These are phyloP conservation scores for Mergus octosetaceus DNA, from an alignment of 2,797 vertebrate species.

Conservation along the genomic window DNA sequence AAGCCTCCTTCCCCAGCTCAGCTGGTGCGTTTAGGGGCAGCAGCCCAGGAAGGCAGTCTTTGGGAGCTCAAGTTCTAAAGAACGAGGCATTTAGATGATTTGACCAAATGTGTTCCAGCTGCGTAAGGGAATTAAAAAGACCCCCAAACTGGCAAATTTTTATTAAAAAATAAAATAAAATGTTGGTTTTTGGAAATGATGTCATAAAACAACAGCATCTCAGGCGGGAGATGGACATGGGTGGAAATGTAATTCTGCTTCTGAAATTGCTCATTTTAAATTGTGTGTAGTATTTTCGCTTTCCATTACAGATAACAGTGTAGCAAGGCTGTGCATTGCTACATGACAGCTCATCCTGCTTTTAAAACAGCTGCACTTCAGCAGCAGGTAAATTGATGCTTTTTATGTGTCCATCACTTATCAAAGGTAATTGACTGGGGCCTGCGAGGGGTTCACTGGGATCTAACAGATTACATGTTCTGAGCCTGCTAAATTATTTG, in stretches of 20 bases:
- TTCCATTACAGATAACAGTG: not conserved
- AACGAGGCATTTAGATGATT: not conserved
- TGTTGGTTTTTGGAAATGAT: not conserved
- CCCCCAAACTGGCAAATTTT: not conserved
- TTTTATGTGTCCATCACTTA: constrained; percentile 36
- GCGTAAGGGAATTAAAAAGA: not conserved
- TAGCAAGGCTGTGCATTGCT: not conserved
- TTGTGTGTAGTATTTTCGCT: not conserved
- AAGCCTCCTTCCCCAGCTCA: not conserved
- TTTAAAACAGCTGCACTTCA: constrained; percentile 34
- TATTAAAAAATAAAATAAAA: not conserved
- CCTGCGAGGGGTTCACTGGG: not conserved
- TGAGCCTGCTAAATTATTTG: not conserved
- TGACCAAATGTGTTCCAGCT: not conserved
- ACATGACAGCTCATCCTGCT: constrained; percentile 33
- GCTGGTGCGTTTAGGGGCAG: not conserved
- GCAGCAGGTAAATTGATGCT: constrained; percentile 24
- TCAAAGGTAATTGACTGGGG: constrained; percentile 13
- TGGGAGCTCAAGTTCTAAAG: not conserved
- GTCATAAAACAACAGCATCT: not conserved
- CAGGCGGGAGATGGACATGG: not conserved
- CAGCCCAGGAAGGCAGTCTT: too few species aligned
- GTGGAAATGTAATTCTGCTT: not conserved
- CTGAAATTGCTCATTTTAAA: not conserved
- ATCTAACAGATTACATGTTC: not conserved